Percentiles rank a stretch among this genome's conserved stretches.
These are phyloP conservation scores for Oceanites oceanicus DNA, from an alignment of 2,113 vertebrate genomes.

Conservation along the genomic window DNA sequence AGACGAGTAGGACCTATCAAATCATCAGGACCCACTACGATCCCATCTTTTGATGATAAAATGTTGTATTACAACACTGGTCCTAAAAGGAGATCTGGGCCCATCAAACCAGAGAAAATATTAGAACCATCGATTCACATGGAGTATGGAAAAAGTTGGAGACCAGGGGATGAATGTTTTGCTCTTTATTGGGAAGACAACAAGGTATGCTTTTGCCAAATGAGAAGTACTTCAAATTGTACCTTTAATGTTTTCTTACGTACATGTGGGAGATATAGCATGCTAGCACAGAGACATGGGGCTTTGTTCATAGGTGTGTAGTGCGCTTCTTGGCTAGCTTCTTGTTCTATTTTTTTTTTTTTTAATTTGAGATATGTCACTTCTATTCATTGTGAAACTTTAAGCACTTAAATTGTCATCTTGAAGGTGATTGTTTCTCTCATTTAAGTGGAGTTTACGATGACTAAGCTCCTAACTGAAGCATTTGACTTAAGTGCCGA, in stretches of 20 bases:
- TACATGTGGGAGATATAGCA: background rate
- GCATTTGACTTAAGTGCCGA: too few species aligned
- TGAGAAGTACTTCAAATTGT: background rate
- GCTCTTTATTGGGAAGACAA: slow-evolving; percentile 98
- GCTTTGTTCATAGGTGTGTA: background rate
- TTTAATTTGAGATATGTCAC: too few species aligned
- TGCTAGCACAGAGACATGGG: fast-evolving
- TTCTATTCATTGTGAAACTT: too few species aligned
- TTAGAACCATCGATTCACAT: slow-evolving; percentile 77
- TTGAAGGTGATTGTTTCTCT: too few species aligned
- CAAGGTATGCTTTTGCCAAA: slow-evolving; percentile 80
- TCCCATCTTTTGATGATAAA: slow-evolving; percentile 77
- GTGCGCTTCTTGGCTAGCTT: background rate
- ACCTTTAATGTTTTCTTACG: fast-evolving
- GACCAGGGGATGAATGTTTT: slow-evolving; percentile 93
- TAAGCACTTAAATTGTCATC: too few species aligned
- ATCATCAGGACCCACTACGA: slow-evolving; percentile 57
- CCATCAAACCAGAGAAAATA: slow-evolving; percentile 84
- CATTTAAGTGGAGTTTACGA: too few species aligned
- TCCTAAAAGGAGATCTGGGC: slow-evolving; percentile 86
- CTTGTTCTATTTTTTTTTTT: background rate
- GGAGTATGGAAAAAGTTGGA: slow-evolving; percentile 82
- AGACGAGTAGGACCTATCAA: slow-evolving; percentile 92
- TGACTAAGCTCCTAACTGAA: too few species aligned
- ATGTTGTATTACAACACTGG: slow-evolving; percentile 78